A percentile compares a stretch with the other conserved stretches of the same genome.
These are phyloP conservation scores for Nineta flava DNA, from an alignment of 2,888 invertebrate genomes.

Conservation along the genomic window DNA sequence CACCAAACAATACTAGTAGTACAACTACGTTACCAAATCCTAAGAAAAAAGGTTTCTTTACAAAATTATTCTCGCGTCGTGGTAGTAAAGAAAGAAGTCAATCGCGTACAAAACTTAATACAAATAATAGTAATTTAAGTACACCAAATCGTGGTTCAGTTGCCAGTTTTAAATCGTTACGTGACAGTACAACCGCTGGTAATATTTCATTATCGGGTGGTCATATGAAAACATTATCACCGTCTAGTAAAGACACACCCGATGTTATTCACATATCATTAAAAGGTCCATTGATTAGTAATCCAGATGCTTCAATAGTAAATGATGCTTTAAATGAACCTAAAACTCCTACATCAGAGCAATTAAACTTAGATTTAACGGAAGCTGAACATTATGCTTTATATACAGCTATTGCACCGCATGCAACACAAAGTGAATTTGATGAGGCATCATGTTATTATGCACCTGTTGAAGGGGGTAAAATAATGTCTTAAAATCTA, in stretches of 20 bases:
- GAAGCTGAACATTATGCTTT: slow-evolving; percentile 80
- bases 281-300: slow-evolving; percentile 30
- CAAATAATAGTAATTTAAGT: slow-evolving; percentile 5
- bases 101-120: slow-evolving; percentile 11
- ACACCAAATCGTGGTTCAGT: slow-evolving; percentile 8
- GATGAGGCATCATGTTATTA: slow-evolving; percentile 80
- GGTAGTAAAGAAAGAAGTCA: slow-evolving; percentile 33
- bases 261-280: slow-evolving; percentile 50
- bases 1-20: slow-evolving; percentile 23
- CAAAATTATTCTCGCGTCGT: slow-evolving; percentile 43
- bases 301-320: not conserved
- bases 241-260: slow-evolving; percentile 20
- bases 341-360: slow-evolving; percentile 10
- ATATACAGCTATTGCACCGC: slow-evolving; percentile 73
- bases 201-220: slow-evolving; percentile 2
- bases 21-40: slow-evolving; percentile 32
- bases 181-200: slow-evolving; percentile 15
- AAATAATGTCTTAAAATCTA: slow-evolving; percentile 40
- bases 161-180: slow-evolving; percentile 22
- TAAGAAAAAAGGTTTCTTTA: slow-evolving; percentile 44
- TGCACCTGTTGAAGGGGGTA: slow-evolving; percentile 65
- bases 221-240: slow-evolving; percentile 7
- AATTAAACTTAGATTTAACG: slow-evolving; percentile 49
- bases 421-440: slow-evolving; percentile 74
- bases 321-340: not conserved